Base-by-base conservation (phyloP, 2,113 vertebrate species). In the Apodemus speciosus region DNA sequence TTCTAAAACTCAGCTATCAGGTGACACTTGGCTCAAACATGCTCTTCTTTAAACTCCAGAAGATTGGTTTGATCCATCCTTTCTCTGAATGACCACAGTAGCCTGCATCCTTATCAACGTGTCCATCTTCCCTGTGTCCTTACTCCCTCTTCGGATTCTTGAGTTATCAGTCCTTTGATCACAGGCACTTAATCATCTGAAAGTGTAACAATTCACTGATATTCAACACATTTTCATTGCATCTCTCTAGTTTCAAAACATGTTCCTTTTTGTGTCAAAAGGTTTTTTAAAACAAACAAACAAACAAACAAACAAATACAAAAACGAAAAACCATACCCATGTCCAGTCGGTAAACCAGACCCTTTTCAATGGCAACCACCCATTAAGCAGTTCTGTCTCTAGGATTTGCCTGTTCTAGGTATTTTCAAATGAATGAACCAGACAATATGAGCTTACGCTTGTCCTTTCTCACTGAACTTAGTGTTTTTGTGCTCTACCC, bases 351-450 rank as follows among this genome's bases (percentile, higher is more conserved):
- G 23, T 66, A 35, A 35, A 8, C 51, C 49, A 75, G 35, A 58
- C 21, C 62, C 9, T 25, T 43, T 93, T 32, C 30, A 27, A 43
- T 53, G 60, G n/a, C 6, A 84, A 62, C 3, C 4, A 53, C 25
- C n/a, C n/a, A n/a, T 77, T 20, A 81, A 73, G 56, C 68, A 15
- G 15, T 32, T 83, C 21, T 58, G 1, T 76, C 60, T 66, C 46
- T 68, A 43, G 66, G 20, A 83, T 64, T 73, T 93, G 68, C 6
- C 58, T 46, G 8, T 83, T 89, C 77, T 83, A 38, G 43, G 66
- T 83, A 93, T 66, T 93, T 75, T 75, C 68, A 56, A 84, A 53
- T 13, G 46, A 93, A 66, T 10, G n/a, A 75, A 53, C 43, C 56
- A 53, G 11, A 53, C 18, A 62, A 35, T 46, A 35, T 84, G 43